phyloP scores from a whole-genome alignment of 1,140 invertebrate genomes.

The Camponotus pennsylvanicus region DNA sequence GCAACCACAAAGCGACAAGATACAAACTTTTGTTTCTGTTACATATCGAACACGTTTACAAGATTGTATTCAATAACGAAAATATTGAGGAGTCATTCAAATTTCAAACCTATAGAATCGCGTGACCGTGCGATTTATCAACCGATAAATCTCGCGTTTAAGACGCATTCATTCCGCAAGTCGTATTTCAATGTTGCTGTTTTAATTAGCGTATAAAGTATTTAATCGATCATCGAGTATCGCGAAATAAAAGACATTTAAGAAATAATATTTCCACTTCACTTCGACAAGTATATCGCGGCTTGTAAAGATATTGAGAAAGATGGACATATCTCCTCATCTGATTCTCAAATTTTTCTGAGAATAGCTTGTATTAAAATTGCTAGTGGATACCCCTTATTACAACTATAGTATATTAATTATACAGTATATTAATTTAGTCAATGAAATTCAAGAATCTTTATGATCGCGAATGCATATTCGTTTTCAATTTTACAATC shows the following conservation, averaged over 20 bases:
- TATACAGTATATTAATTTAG: not conserved
- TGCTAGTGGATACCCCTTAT: slow-evolving; percentile 17
- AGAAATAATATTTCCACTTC: slow-evolving; percentile 22
- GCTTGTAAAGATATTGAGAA: not conserved
- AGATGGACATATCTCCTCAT: not conserved
- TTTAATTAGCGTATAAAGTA: slow-evolving; percentile 44
- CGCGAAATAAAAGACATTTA: not conserved
- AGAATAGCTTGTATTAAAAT: slow-evolving; percentile 10
- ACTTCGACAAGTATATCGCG: not conserved
- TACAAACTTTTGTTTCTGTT: not conserved
- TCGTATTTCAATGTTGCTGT: slow-evolving; percentile 4
- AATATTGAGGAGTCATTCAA: slow-evolving; percentile 19
- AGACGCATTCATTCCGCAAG: slow-evolving; percentile 10
- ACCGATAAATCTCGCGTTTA: slow-evolving; percentile 11
- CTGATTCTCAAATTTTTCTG: not conserved
- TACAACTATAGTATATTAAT: not conserved
- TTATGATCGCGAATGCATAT: not conserved
- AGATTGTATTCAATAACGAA: slow-evolving; percentile 23
- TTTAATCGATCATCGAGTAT: not conserved
- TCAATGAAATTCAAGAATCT: not conserved
- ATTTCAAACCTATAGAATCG: slow-evolving; percentile 31
- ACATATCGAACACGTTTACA: not conserved
- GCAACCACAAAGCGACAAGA: not conserved
- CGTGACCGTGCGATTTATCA: slow-evolving; percentile 40
- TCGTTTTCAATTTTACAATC: not conserved